Percentiles rank a stretch among this genome's conserved stretches.
Evolutionary conservation across 2,888 invertebrate species (phyloP).

Genomic region (Allacma fusca): DNA sequence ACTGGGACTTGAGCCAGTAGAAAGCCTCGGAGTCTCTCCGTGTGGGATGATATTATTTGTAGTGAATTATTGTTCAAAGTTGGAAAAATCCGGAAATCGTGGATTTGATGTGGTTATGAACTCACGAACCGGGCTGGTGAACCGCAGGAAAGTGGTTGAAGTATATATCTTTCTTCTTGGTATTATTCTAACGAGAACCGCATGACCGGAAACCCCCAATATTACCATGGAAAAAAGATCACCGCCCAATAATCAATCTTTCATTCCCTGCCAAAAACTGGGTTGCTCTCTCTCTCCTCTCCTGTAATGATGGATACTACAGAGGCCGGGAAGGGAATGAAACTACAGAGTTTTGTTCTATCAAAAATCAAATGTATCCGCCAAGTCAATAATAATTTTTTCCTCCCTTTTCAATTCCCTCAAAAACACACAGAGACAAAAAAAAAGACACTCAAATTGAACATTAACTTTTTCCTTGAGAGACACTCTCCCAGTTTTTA

Average conservation of each 20-base stretch:
- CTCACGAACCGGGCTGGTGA: slow-evolving; percentile 55
- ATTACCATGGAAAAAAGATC: slow-evolving; percentile 46
- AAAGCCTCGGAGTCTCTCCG: slow-evolving; percentile 22
- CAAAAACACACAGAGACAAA: no score
- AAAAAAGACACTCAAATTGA: no score
- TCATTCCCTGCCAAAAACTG: background rate
- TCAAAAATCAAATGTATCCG: background rate
- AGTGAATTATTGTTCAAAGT: background rate
- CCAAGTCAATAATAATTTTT: background rate
- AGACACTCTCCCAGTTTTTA: no score
- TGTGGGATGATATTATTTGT: no score
- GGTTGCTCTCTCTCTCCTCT: no score
- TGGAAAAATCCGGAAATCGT: slow-evolving; percentile 56
- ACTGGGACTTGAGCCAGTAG: no score
- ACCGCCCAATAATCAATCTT: slow-evolving; percentile 55
- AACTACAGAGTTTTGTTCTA: background rate
- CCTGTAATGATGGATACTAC: no score
- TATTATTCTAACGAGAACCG: slow-evolving; percentile 49
- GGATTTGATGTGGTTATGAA: slow-evolving; percentile 57
- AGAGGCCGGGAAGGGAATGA: background rate
- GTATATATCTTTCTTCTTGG: background rate
- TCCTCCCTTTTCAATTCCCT: background rate
- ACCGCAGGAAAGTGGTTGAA: slow-evolving; percentile 55
- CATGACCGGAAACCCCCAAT: slow-evolving; percentile 56
- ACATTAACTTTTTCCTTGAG: no score